A percentile compares a stretch with the other conserved stretches of the same genome.
Evolutionary conservation across 37 sponge, comb jelly and placozoan species (phyloP).

Genomic region (Halichondria panicea): DNA sequence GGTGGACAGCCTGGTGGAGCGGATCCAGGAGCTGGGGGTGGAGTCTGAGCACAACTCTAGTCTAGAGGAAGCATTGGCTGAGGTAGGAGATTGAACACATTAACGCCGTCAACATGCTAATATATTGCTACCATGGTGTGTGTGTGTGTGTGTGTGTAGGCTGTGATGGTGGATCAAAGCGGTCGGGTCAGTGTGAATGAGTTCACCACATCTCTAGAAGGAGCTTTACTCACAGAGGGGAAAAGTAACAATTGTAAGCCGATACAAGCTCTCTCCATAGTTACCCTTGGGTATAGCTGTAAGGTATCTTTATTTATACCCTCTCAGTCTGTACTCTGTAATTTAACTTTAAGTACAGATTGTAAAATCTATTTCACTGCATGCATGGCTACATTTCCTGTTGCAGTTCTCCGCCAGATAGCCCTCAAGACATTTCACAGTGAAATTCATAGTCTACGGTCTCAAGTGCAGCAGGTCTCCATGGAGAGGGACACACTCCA

Average conservation of each 20-base stretch:
- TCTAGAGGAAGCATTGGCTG: conserved; percentile 11
- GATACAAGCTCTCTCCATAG: not conserved
- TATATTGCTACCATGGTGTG: not conserved
- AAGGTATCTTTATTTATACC: not conserved
- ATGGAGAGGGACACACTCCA: conserved; percentile 44
- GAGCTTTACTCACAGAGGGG: conserved; percentile 28
- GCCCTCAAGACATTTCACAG: conserved; percentile 23
- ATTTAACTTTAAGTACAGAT: not conserved
- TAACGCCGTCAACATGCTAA: not conserved
- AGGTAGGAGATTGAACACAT: not conserved
- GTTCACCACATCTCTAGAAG: conserved; percentile 28
- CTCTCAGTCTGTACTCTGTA: not conserved
- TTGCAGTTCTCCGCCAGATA: conserved; percentile 32
- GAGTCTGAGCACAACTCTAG: conserved; percentile 6
- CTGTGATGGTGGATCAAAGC: conserved; percentile 26
- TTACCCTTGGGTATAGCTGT: not conserved
- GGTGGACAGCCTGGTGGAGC: conserved; percentile 23
- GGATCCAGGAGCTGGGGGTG: conserved; percentile 41
- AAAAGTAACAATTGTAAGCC: conserved; percentile 1
- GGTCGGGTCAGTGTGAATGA: conserved; percentile 33
- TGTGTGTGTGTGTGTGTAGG: conserved; percentile 8
- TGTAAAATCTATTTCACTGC: no score
- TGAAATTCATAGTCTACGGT: conserved; percentile 24
- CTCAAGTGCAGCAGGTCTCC: conserved; percentile 28
- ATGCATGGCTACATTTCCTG: not conserved